These are phyloP conservation scores for Staurois parvus DNA, from an alignment of 2,797 vertebrate genomes.

Conservation along the genomic window DNA sequence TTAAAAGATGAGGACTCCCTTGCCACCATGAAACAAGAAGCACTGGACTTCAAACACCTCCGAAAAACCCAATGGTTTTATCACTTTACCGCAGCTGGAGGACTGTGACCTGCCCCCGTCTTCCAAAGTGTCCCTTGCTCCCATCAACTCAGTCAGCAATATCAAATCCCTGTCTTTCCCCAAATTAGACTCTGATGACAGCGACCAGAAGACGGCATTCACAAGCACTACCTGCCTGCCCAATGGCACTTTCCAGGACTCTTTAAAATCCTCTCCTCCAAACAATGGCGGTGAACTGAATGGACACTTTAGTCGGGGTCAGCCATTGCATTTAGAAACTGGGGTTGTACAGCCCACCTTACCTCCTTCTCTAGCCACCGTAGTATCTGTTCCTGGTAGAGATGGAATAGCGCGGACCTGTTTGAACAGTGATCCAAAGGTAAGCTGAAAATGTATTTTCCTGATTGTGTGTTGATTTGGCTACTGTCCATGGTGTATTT, in stretches of 20 bases:
- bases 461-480: too few species aligned
- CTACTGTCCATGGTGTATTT: too few species aligned
- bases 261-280: slow-evolving; percentile 75
- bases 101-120: slow-evolving; percentile 82
- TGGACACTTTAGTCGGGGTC: slow-evolving; percentile 72
- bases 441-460: slow-evolving; percentile 64
- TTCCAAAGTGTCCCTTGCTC: slow-evolving; percentile 83
- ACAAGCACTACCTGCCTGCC: slow-evolving; percentile 79
- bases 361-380: slow-evolving; percentile 70
- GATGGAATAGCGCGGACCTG: slow-evolving; percentile 70
- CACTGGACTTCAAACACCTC: slow-evolving; percentile 78
- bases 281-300: slow-evolving; percentile 77
- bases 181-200: slow-evolving; percentile 89
- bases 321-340: slow-evolving; percentile 72
- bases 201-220: slow-evolving; percentile 73
- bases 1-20: slow-evolving; percentile 77
- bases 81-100: slow-evolving; percentile 88
- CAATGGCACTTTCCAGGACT: slow-evolving; percentile 81
- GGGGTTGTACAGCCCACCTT: slow-evolving; percentile 67
- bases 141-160: slow-evolving; percentile 85
- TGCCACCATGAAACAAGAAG: slow-evolving; percentile 73
- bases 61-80: slow-evolving; percentile 95
- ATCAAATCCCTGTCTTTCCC: slow-evolving; percentile 97
- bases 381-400: slow-evolving; percentile 70
- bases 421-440: slow-evolving; percentile 71